phyloP scores from a whole-genome alignment of 2,888 invertebrate species.

The Trisateles emortualis region DNA sequence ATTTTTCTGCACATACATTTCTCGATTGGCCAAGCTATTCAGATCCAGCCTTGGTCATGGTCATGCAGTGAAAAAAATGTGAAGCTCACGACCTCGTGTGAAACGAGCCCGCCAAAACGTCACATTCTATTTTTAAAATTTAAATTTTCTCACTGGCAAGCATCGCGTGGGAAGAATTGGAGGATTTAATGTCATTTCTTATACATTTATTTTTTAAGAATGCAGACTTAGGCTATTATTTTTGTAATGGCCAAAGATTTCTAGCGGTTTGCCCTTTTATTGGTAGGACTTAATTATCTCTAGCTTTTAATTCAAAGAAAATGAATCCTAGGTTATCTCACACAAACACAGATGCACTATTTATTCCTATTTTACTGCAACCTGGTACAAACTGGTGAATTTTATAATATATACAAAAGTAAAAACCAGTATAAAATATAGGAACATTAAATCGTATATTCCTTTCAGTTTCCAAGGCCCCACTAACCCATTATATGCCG shows the following conservation, averaged over 20 bases:
- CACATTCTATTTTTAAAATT: constrained; percentile 37
- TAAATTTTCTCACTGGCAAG: constrained; percentile 24
- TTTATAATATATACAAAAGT: no score
- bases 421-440: neutral
- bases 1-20: constrained; percentile 10
- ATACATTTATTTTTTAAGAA: neutral
- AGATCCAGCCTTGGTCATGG: constrained; percentile 21
- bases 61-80: constrained; percentile 21
- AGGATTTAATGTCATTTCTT: constrained; percentile 8
- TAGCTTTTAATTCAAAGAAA: no score
- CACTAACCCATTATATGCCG: constrained; percentile 6
- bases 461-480: constrained; percentile 11
- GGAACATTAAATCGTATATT: neutral
- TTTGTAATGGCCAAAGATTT: no score
- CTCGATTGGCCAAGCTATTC: constrained; percentile 5
- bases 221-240: no score
- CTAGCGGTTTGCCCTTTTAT: no score
- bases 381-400: no score
- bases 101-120: constrained; percentile 27
- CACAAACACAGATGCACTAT: no score
- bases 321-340: no score
- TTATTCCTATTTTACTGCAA: no score
- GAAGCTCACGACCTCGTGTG: constrained; percentile 40
- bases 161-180: constrained; percentile 27
- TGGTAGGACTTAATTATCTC: no score